Percentiles rank a stretch among this genome's conserved stretches.
Evolutionary conservation across 2,797 vertebrate genomes (phyloP).

Genomic region (Arrhamphus sclerolepis): DNA sequence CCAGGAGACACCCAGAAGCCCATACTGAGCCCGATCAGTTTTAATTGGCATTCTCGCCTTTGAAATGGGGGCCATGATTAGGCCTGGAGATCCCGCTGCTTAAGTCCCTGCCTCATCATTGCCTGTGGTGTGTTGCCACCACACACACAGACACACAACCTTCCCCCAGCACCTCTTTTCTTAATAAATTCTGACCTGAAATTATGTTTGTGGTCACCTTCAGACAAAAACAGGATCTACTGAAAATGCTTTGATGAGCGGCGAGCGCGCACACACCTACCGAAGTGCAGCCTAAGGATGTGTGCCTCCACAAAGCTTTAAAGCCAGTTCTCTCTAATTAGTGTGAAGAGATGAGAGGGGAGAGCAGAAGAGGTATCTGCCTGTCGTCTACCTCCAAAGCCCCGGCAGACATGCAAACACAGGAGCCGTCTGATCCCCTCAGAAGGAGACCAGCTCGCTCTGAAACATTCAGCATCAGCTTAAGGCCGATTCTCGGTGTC

Average conservation of each 20-base stretch:
- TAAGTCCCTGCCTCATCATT: slow-evolving; percentile 74
- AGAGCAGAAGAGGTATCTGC: slow-evolving; percentile 65
- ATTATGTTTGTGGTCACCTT: slow-evolving; percentile 38
- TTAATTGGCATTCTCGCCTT: slow-evolving; percentile 80
- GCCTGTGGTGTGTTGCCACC: slow-evolving; percentile 60
- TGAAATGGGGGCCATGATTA: slow-evolving; percentile 80
- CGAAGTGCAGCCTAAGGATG: slow-evolving; percentile 30
- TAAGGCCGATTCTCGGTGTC: slow-evolving; percentile 70
- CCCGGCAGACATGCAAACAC: slow-evolving; percentile 65
- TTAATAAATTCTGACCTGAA: slow-evolving; percentile 46
- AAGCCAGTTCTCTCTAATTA: slow-evolving; percentile 68
- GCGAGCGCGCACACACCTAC: slow-evolving; percentile 19
- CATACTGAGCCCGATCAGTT: slow-evolving; percentile 78
- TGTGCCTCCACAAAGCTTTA: slow-evolving; percentile 58
- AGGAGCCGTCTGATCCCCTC: slow-evolving; percentile 59
- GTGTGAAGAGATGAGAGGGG: slow-evolving; percentile 70
- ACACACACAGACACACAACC: slow-evolving; percentile 16
- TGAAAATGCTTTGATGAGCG: slow-evolving; percentile 44
- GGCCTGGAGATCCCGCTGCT: slow-evolving; percentile 62
- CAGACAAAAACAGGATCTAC: slow-evolving; percentile 28
- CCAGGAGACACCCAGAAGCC: slow-evolving; percentile 65
- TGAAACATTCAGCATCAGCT: slow-evolving; percentile 75
- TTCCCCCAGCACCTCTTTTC: slow-evolving; percentile 16
- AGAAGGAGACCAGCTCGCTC: slow-evolving; percentile 56
- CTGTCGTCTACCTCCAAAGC: slow-evolving; percentile 58